Evolutionary conservation across 2,113 vertebrate species (phyloP), one percentile per base, ranked within the genome.

Genomic region (Hippopotamus amphibius): DNA sequence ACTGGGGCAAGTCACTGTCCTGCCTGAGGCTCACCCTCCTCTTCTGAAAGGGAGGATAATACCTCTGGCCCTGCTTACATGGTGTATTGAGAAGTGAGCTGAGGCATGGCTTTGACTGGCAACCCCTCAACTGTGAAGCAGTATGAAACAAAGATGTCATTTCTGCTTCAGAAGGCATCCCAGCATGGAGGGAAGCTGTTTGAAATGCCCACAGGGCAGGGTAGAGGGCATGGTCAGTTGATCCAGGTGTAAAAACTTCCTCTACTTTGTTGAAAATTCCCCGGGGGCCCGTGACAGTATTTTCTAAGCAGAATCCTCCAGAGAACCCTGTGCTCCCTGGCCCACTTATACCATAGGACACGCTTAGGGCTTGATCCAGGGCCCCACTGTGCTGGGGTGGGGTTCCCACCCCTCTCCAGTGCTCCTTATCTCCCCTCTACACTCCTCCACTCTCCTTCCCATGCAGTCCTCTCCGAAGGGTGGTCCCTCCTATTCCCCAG

Each of bases 401-500:
- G 30, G 7, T 30, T 10, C 21, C 26, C 33, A 3, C 5, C 28
- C 13, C 33, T 72, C 43, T 55, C 46, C 48, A 43, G 43, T 10
- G 7, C 21, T n/a, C 10, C 66, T 72, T 63, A 5, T 86, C 91
- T 89, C 28, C 61, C 74, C 43, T 28, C n/a, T 41, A 69, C 19
- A 65, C 33, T 26, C 17, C 65, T 81, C 17, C 26, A 46, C 77
- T 30, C 87, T 76, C 61, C 53, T 93, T 83, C 77, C 68, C 41
- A 68, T 13, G 12, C 50, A 59, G 61, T 16, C 61, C 83, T 93
- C 46, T 66, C 48, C 82, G 46, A 63, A 88, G 80, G 8, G 1
- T 46, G 86, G 69, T n/a, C 19, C 85, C 91, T 88, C 69, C 81
- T 30, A 57, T 46, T 50, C 33, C 81, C 48, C 63, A 68, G 77